Evolutionary conservation across 2,797 vertebrate genomes (phyloP).

Genomic region (Percopsis omiscomaycus): DNA sequence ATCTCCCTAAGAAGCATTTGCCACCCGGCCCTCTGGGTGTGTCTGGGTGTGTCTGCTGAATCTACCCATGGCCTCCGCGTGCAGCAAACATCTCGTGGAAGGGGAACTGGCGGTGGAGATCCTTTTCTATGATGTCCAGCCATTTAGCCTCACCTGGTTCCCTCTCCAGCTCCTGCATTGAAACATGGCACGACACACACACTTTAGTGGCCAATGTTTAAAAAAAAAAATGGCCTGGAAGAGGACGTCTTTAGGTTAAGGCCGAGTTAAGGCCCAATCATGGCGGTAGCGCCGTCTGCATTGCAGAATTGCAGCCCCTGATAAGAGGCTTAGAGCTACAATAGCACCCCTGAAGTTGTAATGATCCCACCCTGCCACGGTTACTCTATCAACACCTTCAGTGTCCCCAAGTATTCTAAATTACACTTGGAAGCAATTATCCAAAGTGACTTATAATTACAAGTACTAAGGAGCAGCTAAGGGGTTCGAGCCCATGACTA

Average conservation of each 20-base stretch:
- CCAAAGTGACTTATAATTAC: too few relatives aligned
- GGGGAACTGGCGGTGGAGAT: conserved; percentile 89
- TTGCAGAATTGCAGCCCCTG: conserved; percentile 55
- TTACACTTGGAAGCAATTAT: too few relatives aligned
- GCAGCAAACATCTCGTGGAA: conserved; percentile 93
- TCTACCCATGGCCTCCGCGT: conserved; percentile 87
- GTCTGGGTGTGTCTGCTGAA: background rate
- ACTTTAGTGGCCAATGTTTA: too few relatives aligned
- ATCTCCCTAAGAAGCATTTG: too few relatives aligned
- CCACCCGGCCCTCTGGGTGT: background rate
- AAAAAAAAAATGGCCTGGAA: background rate
- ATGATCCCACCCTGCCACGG: conserved; percentile 27
- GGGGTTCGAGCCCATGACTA: too few relatives aligned
- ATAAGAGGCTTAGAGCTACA: conserved; percentile 67
- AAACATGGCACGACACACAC: background rate
- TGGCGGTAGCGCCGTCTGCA: conserved; percentile 11
- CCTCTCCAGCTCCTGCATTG: conserved; percentile 83
- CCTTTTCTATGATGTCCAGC: conserved; percentile 93
- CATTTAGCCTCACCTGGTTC: conserved; percentile 88
- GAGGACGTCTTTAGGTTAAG: conserved; percentile 1
- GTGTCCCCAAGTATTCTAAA: too few relatives aligned
- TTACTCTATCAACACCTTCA: background rate
- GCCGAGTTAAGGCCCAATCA: background rate
- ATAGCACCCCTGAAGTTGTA: conserved; percentile 33
- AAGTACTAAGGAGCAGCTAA: too few relatives aligned